Evolutionary conservation across 2,113 vertebrate species (phyloP).

Genomic region (Shinisaurus crocodilurus): DNA sequence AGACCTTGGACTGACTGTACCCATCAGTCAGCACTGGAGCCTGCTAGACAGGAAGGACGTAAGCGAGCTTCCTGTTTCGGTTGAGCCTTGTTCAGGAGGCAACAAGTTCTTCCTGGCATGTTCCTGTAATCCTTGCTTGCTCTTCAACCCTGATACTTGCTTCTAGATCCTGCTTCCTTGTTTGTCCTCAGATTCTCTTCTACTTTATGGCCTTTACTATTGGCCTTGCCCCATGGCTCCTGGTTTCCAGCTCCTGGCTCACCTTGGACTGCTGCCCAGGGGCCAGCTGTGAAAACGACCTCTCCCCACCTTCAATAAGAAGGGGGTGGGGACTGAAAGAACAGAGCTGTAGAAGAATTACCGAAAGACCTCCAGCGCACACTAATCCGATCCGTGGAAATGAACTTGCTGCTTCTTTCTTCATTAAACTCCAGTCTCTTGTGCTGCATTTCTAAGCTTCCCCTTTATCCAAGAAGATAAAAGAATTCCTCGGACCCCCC

Average conservation of each 20-base stretch:
- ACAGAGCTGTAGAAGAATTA: background rate
- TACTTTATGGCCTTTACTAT: too few species aligned
- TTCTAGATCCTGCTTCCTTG: too few species aligned
- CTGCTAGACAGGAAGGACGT: too few species aligned
- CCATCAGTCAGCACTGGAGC: too few species aligned
- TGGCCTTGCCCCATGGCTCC: background rate
- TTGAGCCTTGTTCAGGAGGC: too few species aligned
- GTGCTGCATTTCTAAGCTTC: conserved; percentile 10
- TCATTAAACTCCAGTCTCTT: conserved; percentile 3
- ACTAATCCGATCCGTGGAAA: background rate
- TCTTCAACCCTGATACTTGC: too few species aligned
- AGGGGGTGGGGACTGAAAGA: background rate
- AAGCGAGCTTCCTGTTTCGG: too few species aligned
- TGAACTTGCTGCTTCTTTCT: background rate
- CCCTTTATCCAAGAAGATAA: background rate
- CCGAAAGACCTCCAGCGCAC: background rate
- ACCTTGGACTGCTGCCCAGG: background rate
- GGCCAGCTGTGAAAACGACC: background rate
- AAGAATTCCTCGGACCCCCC: conserved; percentile 24
- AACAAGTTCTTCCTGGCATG: too few species aligned
- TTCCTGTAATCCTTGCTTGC: too few species aligned
- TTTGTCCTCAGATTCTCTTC: too few species aligned
- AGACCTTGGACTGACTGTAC: too few species aligned
- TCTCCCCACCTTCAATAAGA: background rate
- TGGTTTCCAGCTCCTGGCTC: background rate